A percentile compares a stretch with the other conserved stretches of the same genome.
Conservation (phyloP, 1,140 invertebrate species). For the Eupeodes corollae region DNA sequence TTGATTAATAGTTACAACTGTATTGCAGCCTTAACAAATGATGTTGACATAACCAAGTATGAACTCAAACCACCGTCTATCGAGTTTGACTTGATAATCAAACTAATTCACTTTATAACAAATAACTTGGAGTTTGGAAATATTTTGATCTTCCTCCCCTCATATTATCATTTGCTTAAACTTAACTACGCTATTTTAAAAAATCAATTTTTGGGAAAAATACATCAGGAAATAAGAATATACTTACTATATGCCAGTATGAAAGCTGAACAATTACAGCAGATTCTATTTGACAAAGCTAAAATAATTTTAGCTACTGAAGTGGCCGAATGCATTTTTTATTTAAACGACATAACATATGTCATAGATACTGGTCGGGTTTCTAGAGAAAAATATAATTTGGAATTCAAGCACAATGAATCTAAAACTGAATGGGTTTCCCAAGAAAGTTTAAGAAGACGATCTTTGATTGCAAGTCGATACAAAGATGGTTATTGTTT, state of each 20-base stretch:
- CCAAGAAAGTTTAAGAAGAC: conserved; percentile 14
- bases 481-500: conserved; percentile 13
- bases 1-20: too few relatives aligned
- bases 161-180: conserved; percentile 24
- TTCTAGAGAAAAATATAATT: conserved; percentile 9
- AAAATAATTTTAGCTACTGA: conserved; percentile 24
- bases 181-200: conserved; percentile 24
- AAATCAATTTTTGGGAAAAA: conserved; percentile 17
- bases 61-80: too few relatives aligned
- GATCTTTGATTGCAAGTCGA: background rate
- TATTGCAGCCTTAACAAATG: too few relatives aligned
- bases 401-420: conserved; percentile 8
- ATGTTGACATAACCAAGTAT: too few relatives aligned
- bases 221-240: conserved; percentile 13
- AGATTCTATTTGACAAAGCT: background rate
- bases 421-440: conserved; percentile 20
- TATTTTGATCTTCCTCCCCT: conserved; percentile 25
- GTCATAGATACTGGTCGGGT: conserved; percentile 22
- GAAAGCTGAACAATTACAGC: conserved; percentile 4
- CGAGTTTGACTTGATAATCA: too few relatives aligned
- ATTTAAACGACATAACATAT: conserved; percentile 18
- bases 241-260: conserved; percentile 15
- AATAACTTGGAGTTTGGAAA: conserved; percentile 10
- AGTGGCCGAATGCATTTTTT: conserved; percentile 17
- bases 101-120: too few relatives aligned